These are phyloP conservation scores for Grapholita molesta DNA, from an alignment of 1,140 invertebrate species.

Conservation along the genomic window DNA sequence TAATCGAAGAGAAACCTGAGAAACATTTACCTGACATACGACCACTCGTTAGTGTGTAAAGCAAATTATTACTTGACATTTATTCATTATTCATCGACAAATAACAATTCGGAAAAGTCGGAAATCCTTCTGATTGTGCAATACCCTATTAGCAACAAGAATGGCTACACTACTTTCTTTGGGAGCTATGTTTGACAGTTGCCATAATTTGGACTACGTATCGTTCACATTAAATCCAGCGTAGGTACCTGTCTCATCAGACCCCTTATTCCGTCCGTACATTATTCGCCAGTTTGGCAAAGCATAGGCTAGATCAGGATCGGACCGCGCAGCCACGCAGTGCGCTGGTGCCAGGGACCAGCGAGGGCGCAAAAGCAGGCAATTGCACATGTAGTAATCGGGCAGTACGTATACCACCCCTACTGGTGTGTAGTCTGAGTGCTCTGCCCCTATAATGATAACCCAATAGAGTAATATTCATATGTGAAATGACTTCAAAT, in stretches of 20 bases:
- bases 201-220: too few species aligned
- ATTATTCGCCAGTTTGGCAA: slow-evolving; percentile 37
- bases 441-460: slow-evolving; percentile 5
- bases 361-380: slow-evolving; percentile 29
- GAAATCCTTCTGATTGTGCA: too few species aligned
- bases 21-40: too few species aligned
- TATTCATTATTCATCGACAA: too few species aligned
- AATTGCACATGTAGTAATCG: slow-evolving; percentile 37
- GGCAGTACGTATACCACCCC: slow-evolving; percentile 40
- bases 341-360: slow-evolving; percentile 52
- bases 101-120: too few species aligned
- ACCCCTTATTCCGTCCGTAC: slow-evolving; percentile 20
- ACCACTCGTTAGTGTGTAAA: too few species aligned
- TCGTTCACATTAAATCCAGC: neutral
- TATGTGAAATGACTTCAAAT: neutral
- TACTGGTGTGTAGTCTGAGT: slow-evolving; percentile 26
- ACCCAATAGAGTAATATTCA: slow-evolving; percentile 15
- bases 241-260: neutral
- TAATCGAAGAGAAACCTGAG: too few species aligned
- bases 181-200: too few species aligned
- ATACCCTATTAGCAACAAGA: too few species aligned
- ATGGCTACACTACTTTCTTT: too few species aligned
- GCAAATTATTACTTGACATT: too few species aligned
- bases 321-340: slow-evolving; percentile 37
- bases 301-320: slow-evolving; percentile 36